A percentile compares a stretch with the other conserved stretches of the same genome.
Evolutionary conservation across 2,797 vertebrate genomes (phyloP).

Genomic region (Syngnathus acus): DNA sequence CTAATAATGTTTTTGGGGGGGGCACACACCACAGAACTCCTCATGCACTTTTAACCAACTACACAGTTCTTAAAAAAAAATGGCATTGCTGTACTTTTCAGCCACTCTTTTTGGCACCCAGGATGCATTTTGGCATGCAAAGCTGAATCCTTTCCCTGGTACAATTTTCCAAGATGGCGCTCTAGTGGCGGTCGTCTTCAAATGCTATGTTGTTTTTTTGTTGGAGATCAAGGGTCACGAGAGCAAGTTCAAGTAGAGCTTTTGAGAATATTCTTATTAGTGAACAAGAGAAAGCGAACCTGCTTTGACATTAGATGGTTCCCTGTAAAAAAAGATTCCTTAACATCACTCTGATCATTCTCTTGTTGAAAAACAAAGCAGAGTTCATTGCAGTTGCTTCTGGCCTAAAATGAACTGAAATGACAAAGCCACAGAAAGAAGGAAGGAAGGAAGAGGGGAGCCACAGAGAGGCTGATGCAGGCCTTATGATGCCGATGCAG

Average conservation of each 20-base stretch:
- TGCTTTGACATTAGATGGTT: conserved; percentile 14
- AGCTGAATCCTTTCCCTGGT: too few species aligned
- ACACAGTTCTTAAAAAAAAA: too few species aligned
- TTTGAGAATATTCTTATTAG: conserved; percentile 25
- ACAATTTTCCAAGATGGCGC: too few species aligned
- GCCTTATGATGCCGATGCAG: conserved; percentile 18
- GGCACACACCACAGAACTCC: too few species aligned
- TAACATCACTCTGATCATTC: background rate
- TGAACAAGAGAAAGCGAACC: conserved; percentile 9
- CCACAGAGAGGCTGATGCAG: conserved; percentile 40
- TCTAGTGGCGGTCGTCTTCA: too few species aligned
- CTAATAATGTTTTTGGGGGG: too few species aligned
- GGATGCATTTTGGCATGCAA: too few species aligned
- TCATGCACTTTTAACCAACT: too few species aligned
- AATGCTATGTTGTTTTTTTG: too few species aligned
- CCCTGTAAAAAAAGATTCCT: conserved; percentile 24
- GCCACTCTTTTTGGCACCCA: too few species aligned
- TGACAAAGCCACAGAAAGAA: conserved; percentile 23
- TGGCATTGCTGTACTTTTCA: too few species aligned
- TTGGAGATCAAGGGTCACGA: background rate
- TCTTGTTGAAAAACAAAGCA: conserved; percentile 14
- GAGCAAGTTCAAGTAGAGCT: conserved; percentile 29
- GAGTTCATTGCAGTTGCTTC: conserved; percentile 25
- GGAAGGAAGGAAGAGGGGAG: conserved; percentile 18
- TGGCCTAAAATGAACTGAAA: conserved; percentile 35